These are phyloP conservation scores for Drosophila baimaii DNA, from an alignment of 1,140 invertebrate genomes.

Conservation along the genomic window DNA sequence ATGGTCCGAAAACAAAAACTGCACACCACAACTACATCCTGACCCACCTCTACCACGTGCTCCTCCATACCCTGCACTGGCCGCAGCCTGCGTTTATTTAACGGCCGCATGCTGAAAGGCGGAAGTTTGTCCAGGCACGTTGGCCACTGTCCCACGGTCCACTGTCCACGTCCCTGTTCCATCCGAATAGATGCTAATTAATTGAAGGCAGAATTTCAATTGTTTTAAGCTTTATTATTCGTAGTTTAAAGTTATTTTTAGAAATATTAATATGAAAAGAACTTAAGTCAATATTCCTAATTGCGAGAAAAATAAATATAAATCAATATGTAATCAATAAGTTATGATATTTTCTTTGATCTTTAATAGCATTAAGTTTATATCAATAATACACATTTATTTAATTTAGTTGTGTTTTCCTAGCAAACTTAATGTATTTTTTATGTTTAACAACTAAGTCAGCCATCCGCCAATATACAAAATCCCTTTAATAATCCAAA, in stretches of 20 bases:
- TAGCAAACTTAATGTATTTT: no score
- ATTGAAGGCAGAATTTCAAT: constrained; percentile 59
- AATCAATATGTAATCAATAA: no score
- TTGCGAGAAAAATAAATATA: no score
- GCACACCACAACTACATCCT: constrained; percentile 63
- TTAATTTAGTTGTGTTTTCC: no score
- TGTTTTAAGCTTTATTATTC: constrained; percentile 17
- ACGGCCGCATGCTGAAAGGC: constrained; percentile 53
- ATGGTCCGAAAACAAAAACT: constrained; percentile 75
- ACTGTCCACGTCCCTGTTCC: constrained; percentile 9
- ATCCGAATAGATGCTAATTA: constrained; percentile 68
- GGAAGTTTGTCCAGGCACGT: constrained; percentile 69
- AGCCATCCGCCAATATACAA: neutral
- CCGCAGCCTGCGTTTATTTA: constrained; percentile 62
- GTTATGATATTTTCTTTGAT: no score
- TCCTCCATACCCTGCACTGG: constrained; percentile 14
- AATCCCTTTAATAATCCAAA: neutral
- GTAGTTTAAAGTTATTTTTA: neutral
- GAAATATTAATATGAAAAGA: no score
- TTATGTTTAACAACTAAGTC: no score
- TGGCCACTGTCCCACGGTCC: constrained; percentile 23
- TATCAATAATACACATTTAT: no score
- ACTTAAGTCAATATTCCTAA: no score
- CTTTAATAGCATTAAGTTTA: no score
- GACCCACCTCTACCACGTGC: constrained; percentile 1